phyloP scores from a whole-genome alignment of 2,113 vertebrate genomes.

The Columbina picui region DNA sequence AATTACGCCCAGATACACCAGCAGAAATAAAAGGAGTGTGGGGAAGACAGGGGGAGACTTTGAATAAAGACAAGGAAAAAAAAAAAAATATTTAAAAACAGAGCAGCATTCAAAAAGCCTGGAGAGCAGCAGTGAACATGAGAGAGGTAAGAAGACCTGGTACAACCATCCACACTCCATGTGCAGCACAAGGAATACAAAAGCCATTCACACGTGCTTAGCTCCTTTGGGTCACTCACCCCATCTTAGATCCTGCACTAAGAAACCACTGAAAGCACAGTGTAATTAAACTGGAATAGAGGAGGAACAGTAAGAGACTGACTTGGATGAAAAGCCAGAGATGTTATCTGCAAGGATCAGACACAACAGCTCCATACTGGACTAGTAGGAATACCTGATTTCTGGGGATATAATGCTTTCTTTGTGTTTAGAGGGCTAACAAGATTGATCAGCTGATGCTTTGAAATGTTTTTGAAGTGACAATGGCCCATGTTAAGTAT shows the following conservation, averaged over 20 bases:
- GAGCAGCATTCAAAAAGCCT: background rate
- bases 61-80: background rate
- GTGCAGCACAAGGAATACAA: background rate
- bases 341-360: background rate
- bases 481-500: background rate
- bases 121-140: background rate
- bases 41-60: background rate
- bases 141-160: background rate
- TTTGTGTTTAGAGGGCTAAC: background rate
- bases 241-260: background rate
- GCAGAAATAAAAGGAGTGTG: background rate
- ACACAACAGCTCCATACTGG: background rate
- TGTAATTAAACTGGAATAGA: background rate
- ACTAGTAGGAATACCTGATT: background rate
- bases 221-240: background rate
- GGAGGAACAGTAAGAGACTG: background rate
- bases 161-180: background rate
- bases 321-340: background rate
- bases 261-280: background rate
- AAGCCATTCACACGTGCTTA: background rate
- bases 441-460: constrained; percentile 1
- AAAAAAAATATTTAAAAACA: background rate
- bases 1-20: background rate
- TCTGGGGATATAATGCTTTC: background rate
- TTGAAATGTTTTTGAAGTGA: background rate